Conservation (phyloP, 2,888 invertebrate species). For the Macroteleia sp. region DNA sequence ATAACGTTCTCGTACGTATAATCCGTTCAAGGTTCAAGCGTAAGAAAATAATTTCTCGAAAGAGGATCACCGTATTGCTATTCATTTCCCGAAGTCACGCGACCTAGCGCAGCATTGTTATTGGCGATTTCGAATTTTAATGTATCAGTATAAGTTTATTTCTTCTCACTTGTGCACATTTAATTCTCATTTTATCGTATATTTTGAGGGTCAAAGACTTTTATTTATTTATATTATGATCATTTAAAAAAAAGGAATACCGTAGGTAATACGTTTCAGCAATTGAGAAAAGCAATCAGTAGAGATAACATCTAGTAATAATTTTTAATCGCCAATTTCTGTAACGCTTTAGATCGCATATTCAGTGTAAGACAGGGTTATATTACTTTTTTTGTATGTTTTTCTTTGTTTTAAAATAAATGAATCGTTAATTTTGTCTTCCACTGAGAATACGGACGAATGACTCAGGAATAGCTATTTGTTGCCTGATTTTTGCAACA, state of each 20-base stretch:
- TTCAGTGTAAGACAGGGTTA: neutral
- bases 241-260: neutral
- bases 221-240: neutral
- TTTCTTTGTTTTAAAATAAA: no score
- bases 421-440: neutral
- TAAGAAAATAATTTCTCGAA: slow-evolving; percentile 63
- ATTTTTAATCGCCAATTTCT: neutral
- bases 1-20: slow-evolving; percentile 52
- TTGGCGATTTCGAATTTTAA: slow-evolving; percentile 1
- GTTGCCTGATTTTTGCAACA: slow-evolving; percentile 12
- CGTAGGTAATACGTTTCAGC: neutral
- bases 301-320: neutral
- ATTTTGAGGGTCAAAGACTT: neutral
- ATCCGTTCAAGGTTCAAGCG: slow-evolving; percentile 57
- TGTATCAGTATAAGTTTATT: no score
- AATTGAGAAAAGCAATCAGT: neutral
- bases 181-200: neutral
- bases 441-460: neutral
- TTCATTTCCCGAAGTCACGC: slow-evolving; percentile 50
- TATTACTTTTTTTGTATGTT: no score
- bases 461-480: slow-evolving; percentile 7
- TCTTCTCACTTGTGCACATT: neutral
- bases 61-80: slow-evolving; percentile 37
- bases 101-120: no score
- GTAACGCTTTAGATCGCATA: neutral